phyloP scores from a whole-genome alignment of 30 jellyfish, hydroid and myxozoan species.

The Rhopilema esculentum region DNA sequence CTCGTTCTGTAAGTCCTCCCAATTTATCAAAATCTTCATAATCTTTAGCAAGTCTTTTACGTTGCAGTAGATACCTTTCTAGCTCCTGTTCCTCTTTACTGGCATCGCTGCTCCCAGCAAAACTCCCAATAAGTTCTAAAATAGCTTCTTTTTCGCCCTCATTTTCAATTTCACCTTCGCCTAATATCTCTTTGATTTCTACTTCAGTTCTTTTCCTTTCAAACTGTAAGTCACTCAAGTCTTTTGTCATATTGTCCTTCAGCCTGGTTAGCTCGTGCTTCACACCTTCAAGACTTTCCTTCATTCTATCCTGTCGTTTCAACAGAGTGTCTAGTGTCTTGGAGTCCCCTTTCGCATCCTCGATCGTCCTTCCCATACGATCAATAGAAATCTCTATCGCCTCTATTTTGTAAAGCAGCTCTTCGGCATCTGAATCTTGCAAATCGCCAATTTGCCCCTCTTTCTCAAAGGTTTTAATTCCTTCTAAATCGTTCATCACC shows the following conservation, averaged over 20 bases:
- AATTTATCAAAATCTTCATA: constrained; percentile 10
- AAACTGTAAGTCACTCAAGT: neutral
- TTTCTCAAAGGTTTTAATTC: constrained; percentile 6
- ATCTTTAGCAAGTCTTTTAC: constrained; percentile 18
- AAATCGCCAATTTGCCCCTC: constrained; percentile 27
- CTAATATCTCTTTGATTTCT: constrained; percentile 33
- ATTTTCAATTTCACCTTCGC: constrained; percentile 15
- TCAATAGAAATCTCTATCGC: constrained; percentile 41
- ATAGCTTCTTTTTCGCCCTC: constrained; percentile 29
- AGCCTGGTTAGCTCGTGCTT: constrained; percentile 4
- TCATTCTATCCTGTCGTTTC: constrained; percentile 25
- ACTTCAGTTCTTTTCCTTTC: neutral
- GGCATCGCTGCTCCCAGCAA: neutral
- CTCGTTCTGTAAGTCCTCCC: constrained; percentile 33
- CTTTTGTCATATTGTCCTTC: constrained; percentile 7
- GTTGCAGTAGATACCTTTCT: neutral
- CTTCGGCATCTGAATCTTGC: constrained; percentile 53
- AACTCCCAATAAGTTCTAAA: constrained; percentile 7
- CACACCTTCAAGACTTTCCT: constrained; percentile 35
- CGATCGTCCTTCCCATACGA: constrained; percentile 44
- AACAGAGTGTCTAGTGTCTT: constrained; percentile 20
- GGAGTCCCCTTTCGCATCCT: constrained; percentile 50
- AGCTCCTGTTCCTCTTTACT: neutral
- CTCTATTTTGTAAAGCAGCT: constrained; percentile 41
- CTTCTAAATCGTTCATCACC: constrained; percentile 8